A percentile compares a stretch with the other conserved stretches of the same genome.
These are phyloP conservation scores for Nothobranchius furzeri DNA, from an alignment of 2,113 vertebrate species.

Conservation along the genomic window DNA sequence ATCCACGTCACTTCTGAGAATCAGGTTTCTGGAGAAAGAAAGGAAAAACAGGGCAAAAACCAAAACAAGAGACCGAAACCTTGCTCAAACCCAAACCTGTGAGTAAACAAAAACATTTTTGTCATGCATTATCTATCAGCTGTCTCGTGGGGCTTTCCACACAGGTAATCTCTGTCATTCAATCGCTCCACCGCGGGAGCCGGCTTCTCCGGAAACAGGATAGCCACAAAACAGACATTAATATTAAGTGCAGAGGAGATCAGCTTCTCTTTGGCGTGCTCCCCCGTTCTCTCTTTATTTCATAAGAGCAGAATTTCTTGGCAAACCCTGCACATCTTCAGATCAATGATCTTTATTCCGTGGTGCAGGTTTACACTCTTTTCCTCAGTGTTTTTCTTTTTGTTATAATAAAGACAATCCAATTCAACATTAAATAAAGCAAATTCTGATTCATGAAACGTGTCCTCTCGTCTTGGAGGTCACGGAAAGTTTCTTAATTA, in stretches of 20 bases:
- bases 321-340: slow-evolving; percentile 27
- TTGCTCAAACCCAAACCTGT: slow-evolving; percentile 50
- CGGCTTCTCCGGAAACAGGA: slow-evolving; percentile 70
- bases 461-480: slow-evolving; percentile 26
- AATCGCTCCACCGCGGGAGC: slow-evolving; percentile 65
- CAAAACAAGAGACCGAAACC: slow-evolving; percentile 50
- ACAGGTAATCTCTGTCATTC: slow-evolving; percentile 72
- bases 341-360: slow-evolving; percentile 32
- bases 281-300: slow-evolving; percentile 31
- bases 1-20: slow-evolving; percentile 41
- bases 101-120: slow-evolving; percentile 65
- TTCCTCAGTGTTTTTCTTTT: neutral
- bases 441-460: slow-evolving; percentile 19
- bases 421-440: slow-evolving; percentile 25
- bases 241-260: slow-evolving; percentile 75
- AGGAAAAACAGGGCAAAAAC: slow-evolving; percentile 42
- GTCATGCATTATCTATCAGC: slow-evolving; percentile 71
- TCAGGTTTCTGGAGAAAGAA: slow-evolving; percentile 45
- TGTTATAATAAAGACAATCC: neutral
- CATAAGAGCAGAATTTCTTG: slow-evolving; percentile 51
- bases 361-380: slow-evolving; percentile 22
- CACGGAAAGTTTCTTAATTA: slow-evolving; percentile 52
- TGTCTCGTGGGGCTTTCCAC: slow-evolving; percentile 63
- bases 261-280: slow-evolving; percentile 48
- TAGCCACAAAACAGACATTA: slow-evolving; percentile 71